Percentiles rank a stretch among this genome's conserved stretches.
Conservation (phyloP, 2,888 invertebrate genomes). For the Argyresthia albistria region DNA sequence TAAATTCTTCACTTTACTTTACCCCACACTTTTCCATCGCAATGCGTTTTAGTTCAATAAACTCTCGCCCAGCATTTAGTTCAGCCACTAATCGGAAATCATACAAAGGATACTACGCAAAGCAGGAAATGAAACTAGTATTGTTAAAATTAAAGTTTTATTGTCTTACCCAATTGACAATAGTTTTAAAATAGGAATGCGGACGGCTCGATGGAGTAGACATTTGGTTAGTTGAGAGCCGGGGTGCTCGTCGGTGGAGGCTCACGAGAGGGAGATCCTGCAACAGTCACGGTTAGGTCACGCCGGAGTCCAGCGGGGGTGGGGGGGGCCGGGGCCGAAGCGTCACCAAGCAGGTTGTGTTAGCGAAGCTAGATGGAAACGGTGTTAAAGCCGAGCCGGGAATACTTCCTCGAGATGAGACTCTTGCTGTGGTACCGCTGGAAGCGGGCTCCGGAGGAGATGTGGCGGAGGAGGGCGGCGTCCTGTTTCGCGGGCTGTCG, state of each 20-base stretch:
- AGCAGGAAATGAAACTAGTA: slow-evolving; percentile 30
- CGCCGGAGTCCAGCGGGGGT: slow-evolving; percentile 29
- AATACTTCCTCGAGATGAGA: slow-evolving; percentile 82
- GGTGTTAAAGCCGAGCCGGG: slow-evolving; percentile 64
- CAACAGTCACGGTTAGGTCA: slow-evolving; percentile 63
- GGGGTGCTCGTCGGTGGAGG: slow-evolving; percentile 20
- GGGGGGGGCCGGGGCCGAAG: slow-evolving; percentile 37
- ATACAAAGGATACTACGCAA: slow-evolving; percentile 15
- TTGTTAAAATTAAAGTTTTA: slow-evolving; percentile 48
- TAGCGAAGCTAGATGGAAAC: slow-evolving; percentile 66
- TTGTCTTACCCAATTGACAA: slow-evolving; percentile 52
- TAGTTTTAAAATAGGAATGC: slow-evolving; percentile 53
- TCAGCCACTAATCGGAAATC: not conserved
- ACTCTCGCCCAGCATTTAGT: not conserved
- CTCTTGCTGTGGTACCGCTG: slow-evolving; percentile 83
- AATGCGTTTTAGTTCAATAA: not conserved
- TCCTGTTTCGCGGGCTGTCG: slow-evolving; percentile 75
- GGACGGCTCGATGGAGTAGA: slow-evolving; percentile 33
- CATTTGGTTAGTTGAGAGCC: not conserved
- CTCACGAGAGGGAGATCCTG: slow-evolving; percentile 63
- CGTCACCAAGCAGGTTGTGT: slow-evolving; percentile 51
- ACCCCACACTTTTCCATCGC: not conserved
- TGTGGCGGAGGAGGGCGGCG: slow-evolving; percentile 71
- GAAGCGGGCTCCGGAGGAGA: slow-evolving; percentile 78
- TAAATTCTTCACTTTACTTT: not conserved